Conservation (phyloP, 2,113 vertebrate genomes). For the Penelope pileata region DNA sequence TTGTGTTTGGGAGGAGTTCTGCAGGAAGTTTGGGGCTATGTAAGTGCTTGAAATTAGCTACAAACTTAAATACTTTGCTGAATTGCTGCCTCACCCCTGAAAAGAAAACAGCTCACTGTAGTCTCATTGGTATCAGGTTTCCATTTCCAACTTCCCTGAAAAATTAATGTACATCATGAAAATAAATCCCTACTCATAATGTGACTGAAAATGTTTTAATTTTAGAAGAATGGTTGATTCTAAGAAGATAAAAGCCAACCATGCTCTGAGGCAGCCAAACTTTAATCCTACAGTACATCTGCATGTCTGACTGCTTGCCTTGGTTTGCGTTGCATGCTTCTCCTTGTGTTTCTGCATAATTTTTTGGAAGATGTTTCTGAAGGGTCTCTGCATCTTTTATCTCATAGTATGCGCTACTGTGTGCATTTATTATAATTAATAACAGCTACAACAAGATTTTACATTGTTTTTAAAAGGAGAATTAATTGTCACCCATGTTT, state of each 20-base stretch:
- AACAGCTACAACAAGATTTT: not conserved
- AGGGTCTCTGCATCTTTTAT: not conserved
- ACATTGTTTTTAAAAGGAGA: not conserved
- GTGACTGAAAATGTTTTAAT: not conserved
- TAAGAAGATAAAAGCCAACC: not conserved
- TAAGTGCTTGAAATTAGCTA: conserved; percentile 16
- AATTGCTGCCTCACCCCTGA: not conserved
- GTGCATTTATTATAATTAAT: not conserved
- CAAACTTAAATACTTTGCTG: not conserved
- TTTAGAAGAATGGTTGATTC: not conserved
- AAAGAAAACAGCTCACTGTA: not conserved
- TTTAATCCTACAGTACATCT: not conserved
- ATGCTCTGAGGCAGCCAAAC: not conserved
- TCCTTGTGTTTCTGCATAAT: not conserved
- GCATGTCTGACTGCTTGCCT: not conserved
- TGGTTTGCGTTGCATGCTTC: not conserved
- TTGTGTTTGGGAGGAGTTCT: not conserved
- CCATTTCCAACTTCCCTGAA: not conserved
- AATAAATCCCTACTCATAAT: conserved; percentile 1
- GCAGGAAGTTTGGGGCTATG: not conserved
- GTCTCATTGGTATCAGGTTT: conserved; percentile 30
- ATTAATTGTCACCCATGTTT: not conserved
- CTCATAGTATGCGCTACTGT: not conserved
- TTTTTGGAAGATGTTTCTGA: not conserved
- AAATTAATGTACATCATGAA: conserved; percentile 24